phyloP scores from a whole-genome alignment of 2,888 invertebrate genomes.

The Homarus gammarus region DNA sequence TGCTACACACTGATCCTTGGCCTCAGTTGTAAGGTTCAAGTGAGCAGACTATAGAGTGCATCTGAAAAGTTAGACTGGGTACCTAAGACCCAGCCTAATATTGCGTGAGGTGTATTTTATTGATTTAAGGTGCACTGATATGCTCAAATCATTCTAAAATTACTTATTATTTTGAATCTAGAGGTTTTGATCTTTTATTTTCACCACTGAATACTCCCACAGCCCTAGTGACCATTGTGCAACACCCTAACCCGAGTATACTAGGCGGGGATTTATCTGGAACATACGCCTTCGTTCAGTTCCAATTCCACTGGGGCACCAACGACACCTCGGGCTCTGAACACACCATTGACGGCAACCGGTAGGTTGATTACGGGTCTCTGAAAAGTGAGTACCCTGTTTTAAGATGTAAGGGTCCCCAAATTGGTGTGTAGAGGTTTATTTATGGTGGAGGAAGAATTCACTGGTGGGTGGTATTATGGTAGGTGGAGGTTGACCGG shows the following conservation, averaged over 20 bases:
- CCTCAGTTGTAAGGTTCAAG: too few species aligned
- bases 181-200: too few species aligned
- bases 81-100: too few species aligned
- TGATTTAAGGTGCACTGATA: too few species aligned
- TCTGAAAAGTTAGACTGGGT: too few species aligned
- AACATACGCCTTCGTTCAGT: background rate
- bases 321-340: background rate
- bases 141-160: too few species aligned
- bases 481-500: too few species aligned
- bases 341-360: constrained; percentile 1
- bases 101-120: too few species aligned
- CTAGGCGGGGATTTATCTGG: background rate
- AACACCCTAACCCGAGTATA: background rate
- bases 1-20: too few species aligned
- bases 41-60: too few species aligned
- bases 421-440: background rate
- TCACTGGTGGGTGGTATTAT: background rate
- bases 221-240: background rate
- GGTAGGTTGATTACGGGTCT: background rate
- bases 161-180: too few species aligned
- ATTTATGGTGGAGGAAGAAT: background rate
- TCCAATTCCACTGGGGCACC: constrained; percentile 28
- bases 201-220: too few species aligned
- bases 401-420: background rate
- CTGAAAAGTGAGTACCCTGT: background rate